A percentile compares a stretch with the other conserved stretches of the same genome.
These are phyloP conservation scores for Rhagonycha fulva DNA, from an alignment of 2,888 invertebrate species.

Conservation along the genomic window DNA sequence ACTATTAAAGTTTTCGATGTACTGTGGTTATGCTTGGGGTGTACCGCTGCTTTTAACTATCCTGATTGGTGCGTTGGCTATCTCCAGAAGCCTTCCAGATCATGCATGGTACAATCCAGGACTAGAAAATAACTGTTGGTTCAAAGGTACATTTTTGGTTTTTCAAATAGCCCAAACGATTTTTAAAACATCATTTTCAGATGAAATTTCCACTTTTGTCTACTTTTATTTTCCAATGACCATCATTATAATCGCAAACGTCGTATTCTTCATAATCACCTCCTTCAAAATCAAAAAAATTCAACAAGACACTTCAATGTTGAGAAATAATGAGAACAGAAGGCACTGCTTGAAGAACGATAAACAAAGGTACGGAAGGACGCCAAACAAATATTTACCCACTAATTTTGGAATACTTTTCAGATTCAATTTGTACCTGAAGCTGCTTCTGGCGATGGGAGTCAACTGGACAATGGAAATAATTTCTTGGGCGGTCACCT, in stretches of 20 bases:
- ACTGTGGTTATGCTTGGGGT: slow-evolving; percentile 73
- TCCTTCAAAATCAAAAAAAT: slow-evolving; percentile 68
- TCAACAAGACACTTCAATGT: slow-evolving; percentile 66
- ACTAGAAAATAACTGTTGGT: slow-evolving; percentile 64
- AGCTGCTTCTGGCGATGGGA: slow-evolving; percentile 84
- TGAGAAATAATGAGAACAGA: slow-evolving; percentile 68
- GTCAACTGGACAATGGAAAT: slow-evolving; percentile 83
- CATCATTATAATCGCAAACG: slow-evolving; percentile 66
- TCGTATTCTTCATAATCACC: slow-evolving; percentile 69
- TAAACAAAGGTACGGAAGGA: slow-evolving; percentile 50
- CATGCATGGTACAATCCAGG: slow-evolving; percentile 62
- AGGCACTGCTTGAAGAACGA: slow-evolving; percentile 60
- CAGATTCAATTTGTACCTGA: slow-evolving; percentile 79
- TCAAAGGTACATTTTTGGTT: slow-evolving; percentile 54
- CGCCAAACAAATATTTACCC: no score
- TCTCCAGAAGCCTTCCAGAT: slow-evolving; percentile 54
- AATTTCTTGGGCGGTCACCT: slow-evolving; percentile 66
- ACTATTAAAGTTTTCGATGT: slow-evolving; percentile 64
- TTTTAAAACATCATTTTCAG: slow-evolving; percentile 49
- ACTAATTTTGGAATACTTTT: slow-evolving; percentile 20
- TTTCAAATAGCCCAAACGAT: no score
- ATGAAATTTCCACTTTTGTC: slow-evolving; percentile 61
- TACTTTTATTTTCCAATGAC: slow-evolving; percentile 76
- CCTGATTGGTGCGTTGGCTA: slow-evolving; percentile 37
- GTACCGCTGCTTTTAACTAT: slow-evolving; percentile 56